phyloP scores from a whole-genome alignment of 37 sponge, comb jelly and placozoan species.

The Geodia barretti region DNA sequence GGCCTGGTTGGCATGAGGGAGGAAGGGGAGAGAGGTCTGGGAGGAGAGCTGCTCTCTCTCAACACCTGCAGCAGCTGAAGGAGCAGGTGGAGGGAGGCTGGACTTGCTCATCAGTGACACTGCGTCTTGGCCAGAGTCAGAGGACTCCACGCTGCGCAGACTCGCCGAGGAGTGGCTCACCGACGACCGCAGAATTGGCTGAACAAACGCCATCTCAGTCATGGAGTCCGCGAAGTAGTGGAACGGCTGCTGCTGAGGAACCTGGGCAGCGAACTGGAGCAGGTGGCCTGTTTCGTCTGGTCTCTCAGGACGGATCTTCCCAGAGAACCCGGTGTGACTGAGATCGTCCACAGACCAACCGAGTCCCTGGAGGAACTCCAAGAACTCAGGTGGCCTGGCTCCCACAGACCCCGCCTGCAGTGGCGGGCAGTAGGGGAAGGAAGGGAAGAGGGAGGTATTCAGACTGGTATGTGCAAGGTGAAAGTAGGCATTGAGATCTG shows the following conservation, averaged over 20 bases:
- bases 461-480: too few species aligned
- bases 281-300: neutral
- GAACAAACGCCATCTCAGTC: slow-evolving; percentile 81
- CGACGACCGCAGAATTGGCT: slow-evolving; percentile 44
- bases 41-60: neutral
- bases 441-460: too few species aligned
- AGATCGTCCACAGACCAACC: slow-evolving; percentile 88
- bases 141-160: slow-evolving; percentile 62
- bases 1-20: neutral
- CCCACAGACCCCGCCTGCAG: too few species aligned
- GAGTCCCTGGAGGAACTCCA: slow-evolving; percentile 72
- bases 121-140: slow-evolving; percentile 49
- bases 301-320: slow-evolving; percentile 52
- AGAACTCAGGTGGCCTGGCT: slow-evolving; percentile 49
- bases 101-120: neutral
- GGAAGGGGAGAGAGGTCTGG: slow-evolving; percentile 12
- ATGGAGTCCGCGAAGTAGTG: slow-evolving; percentile 80
- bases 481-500: neutral
- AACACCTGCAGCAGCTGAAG: too few species aligned
- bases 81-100: neutral
- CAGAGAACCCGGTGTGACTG: slow-evolving; percentile 79
- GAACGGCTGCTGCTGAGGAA: slow-evolving; percentile 57
- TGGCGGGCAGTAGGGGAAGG: neutral
- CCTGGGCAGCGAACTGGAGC: slow-evolving; percentile 37
- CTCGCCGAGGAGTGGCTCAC: slow-evolving; percentile 40